Evolutionary conservation across 2,113 vertebrate species (phyloP).

Genomic region (Charadrius vociferus): DNA sequence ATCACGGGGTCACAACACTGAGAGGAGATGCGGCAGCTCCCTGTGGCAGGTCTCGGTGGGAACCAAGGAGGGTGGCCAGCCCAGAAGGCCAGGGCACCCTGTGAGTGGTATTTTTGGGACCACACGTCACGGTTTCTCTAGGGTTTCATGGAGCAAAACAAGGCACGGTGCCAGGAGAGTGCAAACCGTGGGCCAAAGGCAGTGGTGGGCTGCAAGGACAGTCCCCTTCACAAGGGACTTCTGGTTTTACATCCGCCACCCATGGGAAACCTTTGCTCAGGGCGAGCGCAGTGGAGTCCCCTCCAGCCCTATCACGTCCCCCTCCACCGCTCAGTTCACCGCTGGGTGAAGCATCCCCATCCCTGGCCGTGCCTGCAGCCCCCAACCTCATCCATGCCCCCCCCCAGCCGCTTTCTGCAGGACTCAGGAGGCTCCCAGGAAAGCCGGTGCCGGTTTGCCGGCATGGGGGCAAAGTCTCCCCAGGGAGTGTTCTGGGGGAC

Average conservation of each 20-base stretch:
- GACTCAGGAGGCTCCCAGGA: not conserved
- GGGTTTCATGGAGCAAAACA: not conserved
- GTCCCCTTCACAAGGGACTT: not conserved
- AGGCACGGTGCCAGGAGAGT: not conserved
- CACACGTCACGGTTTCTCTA: not conserved
- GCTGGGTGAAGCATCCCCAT: not conserved
- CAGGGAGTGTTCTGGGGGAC: not conserved
- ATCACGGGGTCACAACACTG: accelerated
- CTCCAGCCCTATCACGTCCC: not conserved
- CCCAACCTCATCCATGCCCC: not conserved
- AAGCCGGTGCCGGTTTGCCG: accelerated
- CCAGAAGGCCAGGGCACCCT: not conserved
- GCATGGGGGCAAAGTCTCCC: not conserved
- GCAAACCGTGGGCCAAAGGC: not conserved
- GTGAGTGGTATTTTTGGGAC: not conserved
- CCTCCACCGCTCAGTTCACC: accelerated
- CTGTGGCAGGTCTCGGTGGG: accelerated
- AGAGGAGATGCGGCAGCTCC: not conserved
- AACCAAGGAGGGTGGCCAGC: not conserved
- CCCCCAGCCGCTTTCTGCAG: accelerated
- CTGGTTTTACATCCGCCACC: not conserved
- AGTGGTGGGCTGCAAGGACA: accelerated
- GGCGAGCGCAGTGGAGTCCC: accelerated
- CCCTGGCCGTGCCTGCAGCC: not conserved
- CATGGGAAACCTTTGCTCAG: not conserved